Evolutionary conservation across 1,140 invertebrate species (phyloP).

Genomic region (Solenopsis invicta): DNA sequence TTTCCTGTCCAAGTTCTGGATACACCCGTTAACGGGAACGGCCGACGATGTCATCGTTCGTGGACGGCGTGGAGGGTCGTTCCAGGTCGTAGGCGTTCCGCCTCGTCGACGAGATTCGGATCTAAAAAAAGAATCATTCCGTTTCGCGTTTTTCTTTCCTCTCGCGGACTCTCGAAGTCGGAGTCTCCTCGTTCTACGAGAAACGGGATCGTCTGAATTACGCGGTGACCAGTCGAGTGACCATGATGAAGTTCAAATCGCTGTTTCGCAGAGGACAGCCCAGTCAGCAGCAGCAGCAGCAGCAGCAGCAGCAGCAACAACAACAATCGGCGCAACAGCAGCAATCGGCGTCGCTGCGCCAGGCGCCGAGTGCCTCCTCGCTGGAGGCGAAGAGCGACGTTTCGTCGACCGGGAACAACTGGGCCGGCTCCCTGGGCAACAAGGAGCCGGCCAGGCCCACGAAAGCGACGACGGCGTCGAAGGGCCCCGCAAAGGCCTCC

Average conservation of each 20-base stretch:
- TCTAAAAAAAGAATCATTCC: background rate
- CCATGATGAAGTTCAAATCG: conserved; percentile 94
- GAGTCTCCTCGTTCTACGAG: background rate
- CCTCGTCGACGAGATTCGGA: background rate
- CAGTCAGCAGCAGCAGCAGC: conserved; percentile 85
- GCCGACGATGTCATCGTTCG: conserved; percentile 24
- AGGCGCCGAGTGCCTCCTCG: conserved; percentile 81
- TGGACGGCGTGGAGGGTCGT: conserved; percentile 21
- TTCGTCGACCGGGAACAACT: conserved; percentile 65
- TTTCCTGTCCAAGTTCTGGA: conserved; percentile 3
- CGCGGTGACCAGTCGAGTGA: conserved; percentile 80
- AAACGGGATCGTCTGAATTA: conserved; percentile 45
- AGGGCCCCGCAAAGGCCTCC: conserved; percentile 75
- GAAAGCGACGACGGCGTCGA: conserved; percentile 66
- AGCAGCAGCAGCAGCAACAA: conserved; percentile 86
- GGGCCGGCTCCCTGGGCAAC: conserved; percentile 67
- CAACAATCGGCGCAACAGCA: conserved; percentile 87
- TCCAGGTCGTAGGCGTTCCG: background rate
- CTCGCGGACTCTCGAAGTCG: background rate
- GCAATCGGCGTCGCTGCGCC: conserved; percentile 87
- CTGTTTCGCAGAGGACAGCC: conserved; percentile 91
- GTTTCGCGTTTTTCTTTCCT: background rate
- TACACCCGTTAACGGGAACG: conserved; percentile 37
- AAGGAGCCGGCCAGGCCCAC: conserved; percentile 72
- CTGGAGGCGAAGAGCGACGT: conserved; percentile 78